phyloP scores from a whole-genome alignment of 92 coral and sea anemone genomes.

The Desmophyllum pertusum region DNA sequence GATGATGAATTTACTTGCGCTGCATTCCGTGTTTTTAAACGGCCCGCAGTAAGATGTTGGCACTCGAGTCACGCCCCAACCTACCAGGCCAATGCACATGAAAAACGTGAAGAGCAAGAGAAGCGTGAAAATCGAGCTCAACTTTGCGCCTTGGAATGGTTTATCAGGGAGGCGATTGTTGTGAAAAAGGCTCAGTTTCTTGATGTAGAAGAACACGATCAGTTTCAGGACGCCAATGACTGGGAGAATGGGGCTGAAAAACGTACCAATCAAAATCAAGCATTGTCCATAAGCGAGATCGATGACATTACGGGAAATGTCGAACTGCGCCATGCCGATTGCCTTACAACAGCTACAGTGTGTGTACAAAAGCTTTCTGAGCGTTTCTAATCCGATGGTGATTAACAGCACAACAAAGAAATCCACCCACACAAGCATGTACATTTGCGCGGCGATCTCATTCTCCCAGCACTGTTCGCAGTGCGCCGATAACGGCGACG shows the following conservation, averaged over 20 bases:
- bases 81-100: conserved; percentile 84
- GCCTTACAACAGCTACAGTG: conserved; percentile 53
- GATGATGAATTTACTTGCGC: conserved; percentile 63
- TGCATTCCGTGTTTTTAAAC: conserved; percentile 77
- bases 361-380: conserved; percentile 65
- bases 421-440: conserved; percentile 89
- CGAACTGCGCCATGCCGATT: conserved; percentile 88
- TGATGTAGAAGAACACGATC: conserved; percentile 83
- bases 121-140: conserved; percentile 87
- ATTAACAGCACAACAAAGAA: conserved; percentile 70
- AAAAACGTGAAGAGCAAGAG: conserved; percentile 78
- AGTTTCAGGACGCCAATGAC: conserved; percentile 90
- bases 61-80: conserved; percentile 89
- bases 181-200: conserved; percentile 84
- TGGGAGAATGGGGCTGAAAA: conserved; percentile 90
- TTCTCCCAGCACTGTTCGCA: conserved; percentile 87
- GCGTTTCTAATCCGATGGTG: conserved; percentile 73
- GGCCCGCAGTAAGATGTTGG: conserved; percentile 89
- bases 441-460: conserved; percentile 90
- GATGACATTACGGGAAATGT: conserved; percentile 84
- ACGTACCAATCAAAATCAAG: conserved; percentile 85
- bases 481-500: conserved; percentile 32
- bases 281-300: conserved; percentile 90
- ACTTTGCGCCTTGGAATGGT: conserved; percentile 90
- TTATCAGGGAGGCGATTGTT: conserved; percentile 90